A percentile compares a stretch with the other conserved stretches of the same genome.
Evolutionary conservation across 2,113 vertebrate species (phyloP).

Genomic region (cattle (Bos taurus)): ARS-UCD2.0 NC_037343.1:4982001-4982500

Average conservation of each 20-base stretch:
- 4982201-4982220: not conserved
- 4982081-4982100: not conserved
- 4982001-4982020: not conserved
- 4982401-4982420: not conserved
- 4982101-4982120: not conserved
- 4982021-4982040: not conserved
- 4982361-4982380: not conserved
- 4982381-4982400: not conserved
- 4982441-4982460: not conserved
- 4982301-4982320: not conserved
- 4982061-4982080: not conserved
- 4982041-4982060: not conserved
- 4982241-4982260: accelerated
- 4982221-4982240: not conserved
- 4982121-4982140: not conserved
- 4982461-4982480: not conserved
- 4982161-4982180: not conserved
- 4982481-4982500: not conserved
- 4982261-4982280: not conserved
- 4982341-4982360: not conserved
- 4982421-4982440: not conserved
- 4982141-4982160: not conserved
- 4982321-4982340: not conserved
- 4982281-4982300: not conserved
- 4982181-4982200: not conserved